phyloP scores from a whole-genome alignment of 2,797 vertebrate species.

The Prionace glauca region DNA sequence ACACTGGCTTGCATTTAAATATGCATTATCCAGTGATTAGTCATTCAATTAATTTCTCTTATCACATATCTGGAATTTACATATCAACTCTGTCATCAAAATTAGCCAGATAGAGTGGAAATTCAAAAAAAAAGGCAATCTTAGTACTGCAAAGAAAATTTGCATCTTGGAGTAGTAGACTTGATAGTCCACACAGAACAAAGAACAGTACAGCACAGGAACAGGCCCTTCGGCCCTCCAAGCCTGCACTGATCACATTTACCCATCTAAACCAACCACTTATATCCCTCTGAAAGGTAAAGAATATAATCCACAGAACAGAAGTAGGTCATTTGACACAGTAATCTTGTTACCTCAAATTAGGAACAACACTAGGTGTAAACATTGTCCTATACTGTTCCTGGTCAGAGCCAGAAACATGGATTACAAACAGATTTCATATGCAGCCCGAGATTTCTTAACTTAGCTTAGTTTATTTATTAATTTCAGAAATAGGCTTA shows the following conservation, averaged over 20 bases:
- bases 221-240: no score
- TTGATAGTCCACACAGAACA: no score
- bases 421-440: not conserved
- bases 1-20: not conserved
- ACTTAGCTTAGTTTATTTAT: no score
- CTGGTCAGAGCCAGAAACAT: not conserved
- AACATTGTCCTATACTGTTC: not conserved
- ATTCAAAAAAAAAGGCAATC: not conserved
- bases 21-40: not conserved
- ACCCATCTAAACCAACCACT: no score
- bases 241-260: no score
- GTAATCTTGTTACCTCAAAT: not conserved
- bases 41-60: not conserved
- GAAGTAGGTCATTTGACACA: not conserved
- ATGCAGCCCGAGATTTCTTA: not conserved
- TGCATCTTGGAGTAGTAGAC: not conserved
- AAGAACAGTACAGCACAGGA: no score
- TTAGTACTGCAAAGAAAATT: not conserved
- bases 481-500: no score
- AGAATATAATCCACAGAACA: not conserved
- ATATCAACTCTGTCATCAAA: not conserved
- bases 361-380: not conserved
- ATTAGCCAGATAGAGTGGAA: not conserved
- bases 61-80: not conserved
- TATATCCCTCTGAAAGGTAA: no score